A percentile compares a stretch with the other conserved stretches of the same genome.
phyloP scores from a whole-genome alignment of 64 coral and sea anemone genomes.

The Stichodactyla mertensii region DNA sequence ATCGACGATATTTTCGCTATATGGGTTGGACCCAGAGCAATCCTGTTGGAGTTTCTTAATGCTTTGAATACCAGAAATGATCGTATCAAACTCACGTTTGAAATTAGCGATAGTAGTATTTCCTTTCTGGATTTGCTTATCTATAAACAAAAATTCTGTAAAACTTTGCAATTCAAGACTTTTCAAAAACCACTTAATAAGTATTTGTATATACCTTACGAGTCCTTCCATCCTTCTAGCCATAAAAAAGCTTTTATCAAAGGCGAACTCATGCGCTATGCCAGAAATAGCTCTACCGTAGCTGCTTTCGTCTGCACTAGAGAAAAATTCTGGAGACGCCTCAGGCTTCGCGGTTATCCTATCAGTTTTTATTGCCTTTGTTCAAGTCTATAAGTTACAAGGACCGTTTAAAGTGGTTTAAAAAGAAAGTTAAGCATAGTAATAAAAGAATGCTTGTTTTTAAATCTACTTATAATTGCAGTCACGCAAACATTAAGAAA shows the following conservation, averaged over 20 bases:
- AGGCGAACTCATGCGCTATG: constrained; percentile 16
- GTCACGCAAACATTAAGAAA: constrained; percentile 36
- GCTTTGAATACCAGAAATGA: too few species aligned
- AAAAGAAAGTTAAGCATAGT: not conserved
- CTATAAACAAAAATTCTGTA: not conserved
- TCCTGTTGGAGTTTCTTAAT: too few species aligned
- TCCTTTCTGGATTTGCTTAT: constrained; percentile 40
- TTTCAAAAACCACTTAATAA: constrained; percentile 52
- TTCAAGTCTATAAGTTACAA: constrained; percentile 32
- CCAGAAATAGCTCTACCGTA: constrained; percentile 29
- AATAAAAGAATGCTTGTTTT: constrained; percentile 22
- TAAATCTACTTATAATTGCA: constrained; percentile 49
- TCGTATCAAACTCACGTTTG: too few species aligned
- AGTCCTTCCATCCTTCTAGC: constrained; percentile 35
- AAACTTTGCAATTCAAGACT: constrained; percentile 30
- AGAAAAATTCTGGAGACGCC: constrained; percentile 22
- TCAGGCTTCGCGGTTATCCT: constrained; percentile 4
- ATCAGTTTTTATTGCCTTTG: constrained; percentile 28
- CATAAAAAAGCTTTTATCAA: constrained; percentile 22
- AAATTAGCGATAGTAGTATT: constrained; percentile 49
- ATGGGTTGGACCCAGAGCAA: too few species aligned
- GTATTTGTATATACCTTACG: constrained; percentile 22
- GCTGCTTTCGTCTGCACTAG: constrained; percentile 27
- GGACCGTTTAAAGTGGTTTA: constrained; percentile 9
- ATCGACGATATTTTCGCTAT: too few species aligned